Conservation (phyloP, 2,888 invertebrate genomes). For the Exephanes ischioxanthus region DNA sequence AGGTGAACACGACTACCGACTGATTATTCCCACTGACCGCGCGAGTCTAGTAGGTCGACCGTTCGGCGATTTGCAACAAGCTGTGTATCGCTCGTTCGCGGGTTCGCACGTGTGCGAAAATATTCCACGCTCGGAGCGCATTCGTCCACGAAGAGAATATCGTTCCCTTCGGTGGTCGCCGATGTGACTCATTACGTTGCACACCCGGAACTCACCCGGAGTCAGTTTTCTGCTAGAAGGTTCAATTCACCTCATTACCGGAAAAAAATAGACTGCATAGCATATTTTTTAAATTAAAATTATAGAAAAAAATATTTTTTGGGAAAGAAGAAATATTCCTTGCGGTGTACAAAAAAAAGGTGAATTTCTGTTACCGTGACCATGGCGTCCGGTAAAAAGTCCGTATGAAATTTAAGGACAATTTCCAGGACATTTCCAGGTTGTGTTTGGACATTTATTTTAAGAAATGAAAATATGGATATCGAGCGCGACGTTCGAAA, state of each 20-base stretch:
- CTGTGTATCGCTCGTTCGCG: background rate
- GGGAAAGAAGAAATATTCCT: background rate
- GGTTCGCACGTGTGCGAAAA: background rate
- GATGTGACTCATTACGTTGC: slow-evolving; percentile 35
- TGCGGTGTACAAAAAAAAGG: background rate
- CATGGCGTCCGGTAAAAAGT: too few relatives aligned
- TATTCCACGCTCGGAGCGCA: background rate
- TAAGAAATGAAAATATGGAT: too few relatives aligned
- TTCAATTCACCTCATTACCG: background rate
- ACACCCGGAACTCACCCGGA: slow-evolving; percentile 62
- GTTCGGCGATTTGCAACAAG: background rate
- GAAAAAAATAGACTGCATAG: background rate
- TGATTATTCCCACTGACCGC: slow-evolving; percentile 1
- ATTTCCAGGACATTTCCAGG: too few relatives aligned
- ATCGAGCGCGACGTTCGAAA: too few relatives aligned
- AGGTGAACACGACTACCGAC: background rate
- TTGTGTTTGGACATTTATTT: too few relatives aligned
- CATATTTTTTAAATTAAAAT: background rate
- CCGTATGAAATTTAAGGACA: too few relatives aligned
- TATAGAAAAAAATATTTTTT: too few relatives aligned
- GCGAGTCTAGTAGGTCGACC: background rate
- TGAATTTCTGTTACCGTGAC: slow-evolving; percentile 25
- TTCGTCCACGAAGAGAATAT: slow-evolving; percentile 47
- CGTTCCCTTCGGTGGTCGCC: slow-evolving; percentile 43
- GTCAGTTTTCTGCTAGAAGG: slow-evolving; percentile 52